Base-by-base conservation (phyloP, 2,797 vertebrate species). In the Oreochromis grahami region DNA sequence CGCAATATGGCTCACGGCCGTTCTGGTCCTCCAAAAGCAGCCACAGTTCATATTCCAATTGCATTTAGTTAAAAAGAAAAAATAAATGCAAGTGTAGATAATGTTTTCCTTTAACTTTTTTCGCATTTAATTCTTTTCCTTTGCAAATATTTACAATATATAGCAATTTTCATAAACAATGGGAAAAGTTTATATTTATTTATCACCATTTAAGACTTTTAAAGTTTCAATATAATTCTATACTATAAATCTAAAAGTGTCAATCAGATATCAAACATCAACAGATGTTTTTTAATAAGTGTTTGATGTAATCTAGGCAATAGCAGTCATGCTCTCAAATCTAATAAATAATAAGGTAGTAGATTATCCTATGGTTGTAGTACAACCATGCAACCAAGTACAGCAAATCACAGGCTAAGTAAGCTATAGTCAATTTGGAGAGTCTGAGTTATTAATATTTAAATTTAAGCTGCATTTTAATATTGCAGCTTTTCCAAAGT, bases 1-100 rank as follows among this genome's bases (percentile, higher is more conserved):
- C 91, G 88, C 89, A 93, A 87, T 15, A 21, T 78, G 72, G 48
- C 78, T 63, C 81, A 53, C 10, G 84, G 84, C 70, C 89, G 74
- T 80, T 72, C 72, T 79, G 78, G 60, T 38, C 41, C 80, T 85
- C 76, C 72, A 32, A 8, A 24, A 83, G 60, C 38, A 79, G 53
- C 21, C 80, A 70, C 26, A 50, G 41, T 90, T 38, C 7, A 76
- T 14, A 6, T 81, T 82, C 77, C 63, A 82, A 13, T 6, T 53
- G 34, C 11, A 26, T 51, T 24, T 32, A 32, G 8, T 29, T 52
- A 13, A 52, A 24, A 29, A 51, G 24, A 38, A 29, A 48, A 76
- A 60, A 11, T 36, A 45, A 36, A 74, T n/a, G 29, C 11, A 19
- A 17, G 24, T 45, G 41, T 72, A 45, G 8, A 45, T 26, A 70